Percentiles rank a stretch among this genome's conserved stretches.
phyloP scores from a whole-genome alignment of 2,113 vertebrate species.

The Pyrgilauda ruficollis region DNA sequence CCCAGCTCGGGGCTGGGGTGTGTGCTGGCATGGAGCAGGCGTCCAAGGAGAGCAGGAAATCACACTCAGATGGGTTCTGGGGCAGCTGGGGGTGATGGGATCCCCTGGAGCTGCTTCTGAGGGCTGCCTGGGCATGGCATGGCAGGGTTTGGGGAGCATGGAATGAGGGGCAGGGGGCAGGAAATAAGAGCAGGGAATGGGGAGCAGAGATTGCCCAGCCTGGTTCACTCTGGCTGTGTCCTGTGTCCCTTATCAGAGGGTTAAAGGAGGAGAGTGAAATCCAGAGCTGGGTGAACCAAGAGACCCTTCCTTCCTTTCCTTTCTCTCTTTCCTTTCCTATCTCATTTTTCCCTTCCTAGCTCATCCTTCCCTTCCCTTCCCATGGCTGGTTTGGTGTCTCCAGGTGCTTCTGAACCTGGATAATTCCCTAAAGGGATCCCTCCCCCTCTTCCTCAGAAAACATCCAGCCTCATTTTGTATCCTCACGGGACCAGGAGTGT shows the following conservation, averaged over 20 bases:
- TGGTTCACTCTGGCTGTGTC: neutral
- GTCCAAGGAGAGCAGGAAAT: neutral
- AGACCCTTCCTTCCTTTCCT: neutral
- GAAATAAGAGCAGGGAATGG: too few relatives aligned
- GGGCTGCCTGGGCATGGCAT: neutral
- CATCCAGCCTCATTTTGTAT: neutral
- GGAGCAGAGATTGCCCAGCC: neutral
- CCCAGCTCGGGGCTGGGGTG: neutral
- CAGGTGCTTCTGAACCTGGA: neutral
- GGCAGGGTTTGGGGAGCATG: neutral
- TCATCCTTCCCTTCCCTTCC: neutral
- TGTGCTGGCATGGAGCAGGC: neutral
- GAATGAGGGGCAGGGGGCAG: too few relatives aligned
- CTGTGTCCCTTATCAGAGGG: neutral
- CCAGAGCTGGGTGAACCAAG: neutral
- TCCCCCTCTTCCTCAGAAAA: neutral
- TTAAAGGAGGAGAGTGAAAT: neutral
- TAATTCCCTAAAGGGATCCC: neutral
- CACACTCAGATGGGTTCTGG: fast-evolving
- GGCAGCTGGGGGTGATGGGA: fast-evolving
- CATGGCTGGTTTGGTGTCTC: neutral
- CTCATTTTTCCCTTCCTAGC: too few relatives aligned
- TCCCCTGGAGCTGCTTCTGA: fast-evolving
- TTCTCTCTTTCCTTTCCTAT: too few relatives aligned
- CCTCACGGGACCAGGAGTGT: neutral